A percentile compares a stretch with the other conserved stretches of the same genome.
Conservation (phyloP, 2,888 invertebrate genomes). For the Lepas anatifera region DNA sequence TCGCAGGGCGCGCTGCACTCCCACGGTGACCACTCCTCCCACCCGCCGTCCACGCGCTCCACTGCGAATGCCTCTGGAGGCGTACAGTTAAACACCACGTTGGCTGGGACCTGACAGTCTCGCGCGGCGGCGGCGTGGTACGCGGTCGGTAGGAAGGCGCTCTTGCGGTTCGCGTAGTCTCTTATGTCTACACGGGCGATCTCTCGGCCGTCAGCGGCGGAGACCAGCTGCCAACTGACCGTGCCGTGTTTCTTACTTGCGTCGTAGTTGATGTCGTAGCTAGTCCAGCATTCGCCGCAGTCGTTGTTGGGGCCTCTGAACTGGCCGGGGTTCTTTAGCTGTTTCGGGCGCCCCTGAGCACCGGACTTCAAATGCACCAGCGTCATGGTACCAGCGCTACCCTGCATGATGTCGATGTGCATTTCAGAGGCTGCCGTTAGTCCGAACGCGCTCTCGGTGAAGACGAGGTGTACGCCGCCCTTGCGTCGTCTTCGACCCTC, state of each 20-base stretch:
- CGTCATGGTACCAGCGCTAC: background rate
- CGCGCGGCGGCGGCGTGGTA: background rate
- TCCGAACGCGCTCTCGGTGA: background rate
- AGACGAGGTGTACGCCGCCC: background rate
- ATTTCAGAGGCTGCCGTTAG: background rate
- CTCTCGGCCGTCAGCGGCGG: background rate
- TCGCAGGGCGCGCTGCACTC: constrained; percentile 8
- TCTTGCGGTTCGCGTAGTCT: background rate
- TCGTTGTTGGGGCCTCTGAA: constrained; percentile 1
- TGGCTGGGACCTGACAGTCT: background rate
- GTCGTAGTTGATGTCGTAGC: background rate
- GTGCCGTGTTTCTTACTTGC: background rate
- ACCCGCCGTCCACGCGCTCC: constrained; percentile 10
- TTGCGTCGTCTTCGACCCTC: too few species aligned
- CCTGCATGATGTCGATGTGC: background rate
- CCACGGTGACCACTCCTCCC: constrained; percentile 7
- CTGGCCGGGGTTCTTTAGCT: background rate
- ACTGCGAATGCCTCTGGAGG: background rate
- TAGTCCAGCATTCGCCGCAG: background rate
- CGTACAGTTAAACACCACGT: constrained; percentile 10
- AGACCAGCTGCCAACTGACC: background rate
- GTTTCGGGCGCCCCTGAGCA: too few species aligned
- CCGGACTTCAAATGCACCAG: too few species aligned
- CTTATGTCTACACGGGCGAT: background rate
- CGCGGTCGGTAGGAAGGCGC: background rate